phyloP scores from a whole-genome alignment of 2,797 vertebrate species.

The Halcyon badia region DNA sequence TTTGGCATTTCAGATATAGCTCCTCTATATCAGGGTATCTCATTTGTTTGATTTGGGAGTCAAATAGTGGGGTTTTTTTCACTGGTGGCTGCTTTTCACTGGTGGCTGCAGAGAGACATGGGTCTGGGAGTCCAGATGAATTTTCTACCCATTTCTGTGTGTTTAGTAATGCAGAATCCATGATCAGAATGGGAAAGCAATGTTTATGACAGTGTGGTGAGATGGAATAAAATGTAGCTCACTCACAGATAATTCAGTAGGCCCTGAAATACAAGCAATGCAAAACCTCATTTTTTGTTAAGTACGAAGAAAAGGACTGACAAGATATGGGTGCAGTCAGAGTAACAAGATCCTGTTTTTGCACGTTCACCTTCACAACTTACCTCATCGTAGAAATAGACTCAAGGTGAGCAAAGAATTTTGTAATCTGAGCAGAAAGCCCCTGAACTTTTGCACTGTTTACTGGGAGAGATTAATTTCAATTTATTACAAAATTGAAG shows the following conservation, averaged over 20 bases:
- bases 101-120: not conserved
- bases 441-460: not conserved
- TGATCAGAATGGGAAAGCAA: not conserved
- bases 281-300: not conserved
- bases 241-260: fast-evolving
- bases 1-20: not conserved
- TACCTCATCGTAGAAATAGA: not conserved
- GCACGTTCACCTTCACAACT: not conserved
- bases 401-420: not conserved
- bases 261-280: slow-evolving; percentile 1
- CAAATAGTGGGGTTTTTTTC: not conserved
- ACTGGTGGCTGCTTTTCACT: not conserved
- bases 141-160: not conserved
- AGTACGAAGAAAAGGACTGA: not conserved
- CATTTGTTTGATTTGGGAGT: slow-evolving; percentile 25
- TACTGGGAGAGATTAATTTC: not conserved
- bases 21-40: not conserved
- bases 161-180: not conserved
- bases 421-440: not conserved
- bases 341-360: slow-evolving; percentile 29
- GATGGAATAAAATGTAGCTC: not conserved
- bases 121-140: not conserved
- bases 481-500: not conserved
- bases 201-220: not conserved
- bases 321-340: not conserved